A percentile compares a stretch with the other conserved stretches of the same genome.
These are phyloP conservation scores for Montipora efflorescens DNA, from an alignment of 64 coral and sea anemone genomes.

Conservation along the genomic window DNA sequence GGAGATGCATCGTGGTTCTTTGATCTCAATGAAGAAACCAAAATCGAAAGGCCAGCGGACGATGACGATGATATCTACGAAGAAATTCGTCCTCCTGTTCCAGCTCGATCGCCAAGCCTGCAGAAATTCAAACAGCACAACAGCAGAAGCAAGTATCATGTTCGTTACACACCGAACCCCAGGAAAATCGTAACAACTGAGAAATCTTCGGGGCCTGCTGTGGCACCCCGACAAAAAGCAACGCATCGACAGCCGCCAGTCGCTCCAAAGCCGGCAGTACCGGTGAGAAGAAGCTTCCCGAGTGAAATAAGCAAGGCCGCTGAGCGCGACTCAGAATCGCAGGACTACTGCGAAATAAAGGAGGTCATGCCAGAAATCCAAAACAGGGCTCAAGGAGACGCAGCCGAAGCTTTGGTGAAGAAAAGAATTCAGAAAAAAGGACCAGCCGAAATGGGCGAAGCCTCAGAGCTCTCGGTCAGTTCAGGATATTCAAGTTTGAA, in stretches of 20 bases:
- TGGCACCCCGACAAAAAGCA: not conserved
- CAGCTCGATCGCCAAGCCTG: not conserved
- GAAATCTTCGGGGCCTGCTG: not conserved
- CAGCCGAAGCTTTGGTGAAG: not conserved
- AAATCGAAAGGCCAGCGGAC: not conserved
- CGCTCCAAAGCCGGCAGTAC: not conserved
- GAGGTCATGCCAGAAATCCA: not conserved
- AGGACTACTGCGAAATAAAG: not conserved
- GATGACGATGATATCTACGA: not conserved
- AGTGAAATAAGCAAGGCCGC: too few species aligned
- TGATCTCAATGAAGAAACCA: not conserved
- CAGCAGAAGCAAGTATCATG: not conserved
- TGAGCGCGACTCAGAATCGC: too few species aligned
- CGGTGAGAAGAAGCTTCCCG: too few species aligned
- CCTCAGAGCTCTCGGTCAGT: not conserved
- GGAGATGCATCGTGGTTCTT: slow-evolving; percentile 17
- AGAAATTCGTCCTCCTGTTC: slow-evolving; percentile 1
- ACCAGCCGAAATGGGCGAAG: not conserved
- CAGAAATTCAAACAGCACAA: not conserved
- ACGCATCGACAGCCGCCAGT: not conserved
- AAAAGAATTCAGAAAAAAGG: not conserved
- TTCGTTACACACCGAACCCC: not conserved
- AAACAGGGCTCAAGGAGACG: not conserved
- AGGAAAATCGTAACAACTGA: not conserved
- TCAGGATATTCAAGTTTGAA: not conserved